Percentiles rank a stretch among this genome's conserved stretches.
Evolutionary conservation across 1,140 invertebrate genomes (phyloP).

Genomic region (Portunus trituberculatus): DNA sequence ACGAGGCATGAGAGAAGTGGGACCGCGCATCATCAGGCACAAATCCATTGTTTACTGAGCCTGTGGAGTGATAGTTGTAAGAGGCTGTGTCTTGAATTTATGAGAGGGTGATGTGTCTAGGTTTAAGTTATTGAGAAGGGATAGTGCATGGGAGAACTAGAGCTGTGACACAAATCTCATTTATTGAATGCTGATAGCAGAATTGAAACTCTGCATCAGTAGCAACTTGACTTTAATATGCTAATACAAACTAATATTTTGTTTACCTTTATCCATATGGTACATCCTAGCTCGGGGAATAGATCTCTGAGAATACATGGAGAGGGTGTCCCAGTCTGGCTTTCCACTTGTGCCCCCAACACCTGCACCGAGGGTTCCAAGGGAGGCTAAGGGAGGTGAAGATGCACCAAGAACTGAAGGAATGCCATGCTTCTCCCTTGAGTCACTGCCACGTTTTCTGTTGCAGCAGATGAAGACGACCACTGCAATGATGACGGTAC

Average conservation of each 20-base stretch:
- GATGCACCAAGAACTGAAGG: conserved; percentile 73
- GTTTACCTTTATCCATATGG: conserved; percentile 78
- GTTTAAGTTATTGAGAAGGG: background rate
- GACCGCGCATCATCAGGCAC: conserved; percentile 85
- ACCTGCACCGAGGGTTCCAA: conserved; percentile 83
- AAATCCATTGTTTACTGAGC: conserved; percentile 84
- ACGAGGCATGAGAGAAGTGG: conserved; percentile 82
- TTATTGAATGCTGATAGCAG: too few relatives aligned
- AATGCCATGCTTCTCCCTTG: conserved; percentile 69
- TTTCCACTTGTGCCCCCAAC: conserved; percentile 25
- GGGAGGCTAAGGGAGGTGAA: conserved; percentile 84
- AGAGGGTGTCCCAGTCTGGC: conserved; percentile 94
- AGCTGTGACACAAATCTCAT: too few relatives aligned
- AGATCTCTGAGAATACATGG: conserved; percentile 93
- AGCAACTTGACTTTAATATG: conserved; percentile 47
- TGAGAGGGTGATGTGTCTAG: background rate
- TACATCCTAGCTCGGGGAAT: conserved; percentile 91
- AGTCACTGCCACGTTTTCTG: conserved; percentile 79
- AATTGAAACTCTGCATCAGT: background rate
- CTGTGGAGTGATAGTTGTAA: conserved; percentile 78
- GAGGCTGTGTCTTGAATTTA: background rate
- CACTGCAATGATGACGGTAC: conserved; percentile 91
- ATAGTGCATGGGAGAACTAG: background rate
- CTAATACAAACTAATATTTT: background rate
- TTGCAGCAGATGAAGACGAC: conserved; percentile 92